Percentiles rank a stretch among this genome's conserved stretches.
These are phyloP conservation scores for Papilio protenor DNA, from an alignment of 2,888 invertebrate genomes.

Conservation along the genomic window DNA sequence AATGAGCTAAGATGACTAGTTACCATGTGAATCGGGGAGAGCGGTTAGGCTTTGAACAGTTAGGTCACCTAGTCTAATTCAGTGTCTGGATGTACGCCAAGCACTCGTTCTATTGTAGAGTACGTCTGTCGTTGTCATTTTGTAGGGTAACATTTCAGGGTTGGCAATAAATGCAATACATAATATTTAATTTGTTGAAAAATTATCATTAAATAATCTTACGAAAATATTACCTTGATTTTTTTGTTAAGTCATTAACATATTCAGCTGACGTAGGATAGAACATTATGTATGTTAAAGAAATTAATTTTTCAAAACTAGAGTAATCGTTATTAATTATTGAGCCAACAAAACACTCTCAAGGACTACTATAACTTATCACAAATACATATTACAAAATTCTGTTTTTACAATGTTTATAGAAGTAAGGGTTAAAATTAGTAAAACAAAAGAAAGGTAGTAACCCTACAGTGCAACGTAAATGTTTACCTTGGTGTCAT, in stretches of 20 bases:
- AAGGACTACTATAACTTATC: background rate
- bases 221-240: background rate
- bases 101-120: conserved; percentile 79
- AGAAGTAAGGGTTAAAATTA: background rate
- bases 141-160: conserved; percentile 64
- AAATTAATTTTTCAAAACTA: background rate
- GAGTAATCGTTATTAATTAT: background rate
- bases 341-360: background rate
- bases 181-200: background rate
- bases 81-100: conserved; percentile 78
- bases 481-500: conserved; percentile 63
- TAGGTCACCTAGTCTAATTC: conserved; percentile 71
- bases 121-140: conserved; percentile 65
- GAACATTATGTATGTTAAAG: background rate
- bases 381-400: background rate
- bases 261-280: background rate
- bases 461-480: conserved; percentile 42
- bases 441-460: background rate
- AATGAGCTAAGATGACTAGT: conserved; percentile 25
- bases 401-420: background rate
- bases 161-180: conserved; percentile 47
- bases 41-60: conserved; percentile 43
- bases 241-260: background rate
- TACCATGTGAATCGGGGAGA: conserved; percentile 19
- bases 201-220: background rate